phyloP scores from a whole-genome alignment of 2,113 vertebrate species.

The Ictalurus punctatus region DNA sequence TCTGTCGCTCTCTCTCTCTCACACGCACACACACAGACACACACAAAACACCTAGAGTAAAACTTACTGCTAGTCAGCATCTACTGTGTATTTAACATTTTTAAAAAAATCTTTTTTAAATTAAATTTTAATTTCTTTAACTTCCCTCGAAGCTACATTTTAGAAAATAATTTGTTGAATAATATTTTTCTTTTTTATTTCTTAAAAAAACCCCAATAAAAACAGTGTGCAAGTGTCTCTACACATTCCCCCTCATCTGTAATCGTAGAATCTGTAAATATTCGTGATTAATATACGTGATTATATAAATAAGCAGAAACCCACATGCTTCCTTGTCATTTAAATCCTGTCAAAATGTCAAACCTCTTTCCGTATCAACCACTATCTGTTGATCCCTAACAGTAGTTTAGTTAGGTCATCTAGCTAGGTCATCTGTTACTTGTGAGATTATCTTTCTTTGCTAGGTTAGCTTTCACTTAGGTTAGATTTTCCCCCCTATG shows the following conservation, averaged over 20 bases:
- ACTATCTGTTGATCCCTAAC: not conserved
- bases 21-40: slow-evolving; percentile 2
- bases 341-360: not conserved
- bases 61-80: not conserved
- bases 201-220: not conserved
- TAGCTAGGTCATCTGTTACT: not conserved
- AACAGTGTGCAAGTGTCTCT: not conserved
- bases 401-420: not conserved
- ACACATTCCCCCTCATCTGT: not conserved
- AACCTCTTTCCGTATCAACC: not conserved
- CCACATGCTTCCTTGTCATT: not conserved
- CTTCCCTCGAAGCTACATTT: no score
- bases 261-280: not conserved
- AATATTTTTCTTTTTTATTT: not conserved
- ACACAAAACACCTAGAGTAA: not conserved
- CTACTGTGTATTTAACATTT: not conserved
- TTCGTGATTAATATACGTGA: not conserved
- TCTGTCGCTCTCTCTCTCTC: not conserved
- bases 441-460: no score
- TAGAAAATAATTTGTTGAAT: not conserved
- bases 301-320: not conserved
- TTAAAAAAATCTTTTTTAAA: not conserved
- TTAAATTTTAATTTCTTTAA: not conserved
- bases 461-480: no score
- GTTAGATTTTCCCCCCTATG: no score